A percentile compares a stretch with the other conserved stretches of the same genome.
phyloP scores from a whole-genome alignment of 2,888 invertebrate genomes.

The Thelaira solivaga region DNA sequence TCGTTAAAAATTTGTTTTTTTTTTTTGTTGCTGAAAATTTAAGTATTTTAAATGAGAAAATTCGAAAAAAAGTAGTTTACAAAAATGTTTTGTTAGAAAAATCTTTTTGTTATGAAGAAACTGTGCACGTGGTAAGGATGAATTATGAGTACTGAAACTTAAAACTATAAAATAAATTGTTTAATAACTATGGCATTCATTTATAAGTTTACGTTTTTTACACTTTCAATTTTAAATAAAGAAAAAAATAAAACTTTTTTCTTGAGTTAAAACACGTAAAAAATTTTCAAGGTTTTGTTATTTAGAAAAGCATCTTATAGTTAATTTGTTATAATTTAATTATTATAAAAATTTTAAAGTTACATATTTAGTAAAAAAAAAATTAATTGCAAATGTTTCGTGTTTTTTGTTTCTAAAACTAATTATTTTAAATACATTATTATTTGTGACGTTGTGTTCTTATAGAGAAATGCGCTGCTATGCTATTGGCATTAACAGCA shows the following conservation, averaged over 20 bases:
- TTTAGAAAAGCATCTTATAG: slow-evolving; percentile 23
- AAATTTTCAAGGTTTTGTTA: neutral
- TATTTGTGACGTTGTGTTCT: slow-evolving; percentile 61
- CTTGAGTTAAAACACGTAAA: slow-evolving; percentile 12
- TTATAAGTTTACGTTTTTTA: slow-evolving; percentile 19
- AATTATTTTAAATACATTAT: neutral
- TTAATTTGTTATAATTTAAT: slow-evolving; percentile 36
- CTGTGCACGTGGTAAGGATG: neutral
- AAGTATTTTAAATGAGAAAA: neutral
- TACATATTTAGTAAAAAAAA: slow-evolving; percentile 11
- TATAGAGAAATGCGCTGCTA: slow-evolving; percentile 65
- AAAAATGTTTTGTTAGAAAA: too few species aligned
- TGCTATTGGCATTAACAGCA: slow-evolving; percentile 64
- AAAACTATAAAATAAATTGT: slow-evolving; percentile 37
- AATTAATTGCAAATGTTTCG: slow-evolving; percentile 61
- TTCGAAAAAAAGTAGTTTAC: neutral
- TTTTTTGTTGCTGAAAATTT: neutral
- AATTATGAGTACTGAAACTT: neutral
- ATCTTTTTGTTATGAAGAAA: neutral
- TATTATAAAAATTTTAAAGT: slow-evolving; percentile 30
- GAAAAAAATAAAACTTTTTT: slow-evolving; percentile 52
- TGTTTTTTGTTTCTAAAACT: slow-evolving; percentile 12
- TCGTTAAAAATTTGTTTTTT: slow-evolving; percentile 6
- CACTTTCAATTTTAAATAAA: slow-evolving; percentile 8
- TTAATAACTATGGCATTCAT: slow-evolving; percentile 74